phyloP scores from a whole-genome alignment of 2,113 vertebrate species.

The Alligator sinensis region DNA sequence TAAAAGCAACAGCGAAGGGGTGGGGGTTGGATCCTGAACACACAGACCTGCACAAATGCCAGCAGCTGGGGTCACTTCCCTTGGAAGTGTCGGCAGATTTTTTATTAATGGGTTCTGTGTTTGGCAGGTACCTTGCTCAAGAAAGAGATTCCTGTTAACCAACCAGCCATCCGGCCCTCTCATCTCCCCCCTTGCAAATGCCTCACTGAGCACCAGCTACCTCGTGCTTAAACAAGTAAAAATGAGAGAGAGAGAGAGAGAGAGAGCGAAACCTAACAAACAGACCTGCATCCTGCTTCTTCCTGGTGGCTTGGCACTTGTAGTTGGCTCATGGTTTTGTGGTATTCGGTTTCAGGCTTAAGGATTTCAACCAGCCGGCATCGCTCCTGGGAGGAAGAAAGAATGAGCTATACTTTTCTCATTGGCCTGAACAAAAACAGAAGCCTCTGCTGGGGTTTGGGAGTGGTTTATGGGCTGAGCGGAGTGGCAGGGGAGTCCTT shows the following conservation, averaged over 20 bases:
- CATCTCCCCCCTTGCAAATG: too few species aligned
- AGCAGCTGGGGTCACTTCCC: neutral
- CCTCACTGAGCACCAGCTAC: neutral
- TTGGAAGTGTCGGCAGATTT: neutral
- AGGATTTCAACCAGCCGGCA: slow-evolving; percentile 66
- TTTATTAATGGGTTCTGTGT: neutral
- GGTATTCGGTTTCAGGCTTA: slow-evolving; percentile 69
- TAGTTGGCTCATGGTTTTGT: slow-evolving; percentile 56
- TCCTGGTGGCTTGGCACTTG: slow-evolving; percentile 34
- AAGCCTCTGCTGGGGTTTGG: slow-evolving; percentile 72
- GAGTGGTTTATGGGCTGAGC: slow-evolving; percentile 69
- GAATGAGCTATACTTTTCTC: slow-evolving; percentile 70
- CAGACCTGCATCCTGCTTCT: slow-evolving; percentile 9
- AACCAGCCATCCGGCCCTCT: neutral
- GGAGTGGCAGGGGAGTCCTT: slow-evolving; percentile 63
- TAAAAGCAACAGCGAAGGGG: neutral
- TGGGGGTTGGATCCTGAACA: neutral
- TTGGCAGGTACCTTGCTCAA: neutral
- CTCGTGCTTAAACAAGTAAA: neutral
- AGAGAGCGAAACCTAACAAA: neutral
- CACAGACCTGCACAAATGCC: too few species aligned
- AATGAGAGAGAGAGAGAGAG: neutral
- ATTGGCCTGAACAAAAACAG: slow-evolving; percentile 72
- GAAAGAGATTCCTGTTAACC: neutral
- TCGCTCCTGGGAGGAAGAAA: slow-evolving; percentile 73